Evolutionary conservation across 2,888 invertebrate genomes (phyloP).

Genomic region (Agrochola litura): DNA sequence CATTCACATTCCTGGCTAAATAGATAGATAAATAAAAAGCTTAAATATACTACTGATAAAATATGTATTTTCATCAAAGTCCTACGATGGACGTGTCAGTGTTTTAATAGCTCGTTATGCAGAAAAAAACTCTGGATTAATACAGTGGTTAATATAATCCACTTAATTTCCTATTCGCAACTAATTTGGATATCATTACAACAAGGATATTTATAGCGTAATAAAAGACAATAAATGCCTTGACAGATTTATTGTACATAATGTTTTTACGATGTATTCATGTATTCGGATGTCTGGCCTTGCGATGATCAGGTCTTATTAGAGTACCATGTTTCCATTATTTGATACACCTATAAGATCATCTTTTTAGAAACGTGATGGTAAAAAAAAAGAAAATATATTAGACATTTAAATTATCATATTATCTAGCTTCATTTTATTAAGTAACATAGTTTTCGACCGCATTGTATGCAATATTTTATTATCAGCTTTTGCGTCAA

Average conservation of each 20-base stretch:
- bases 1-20: background rate
- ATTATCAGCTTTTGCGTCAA: background rate
- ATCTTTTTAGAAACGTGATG: conserved; percentile 5
- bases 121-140: background rate
- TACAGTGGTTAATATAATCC: conserved; percentile 17
- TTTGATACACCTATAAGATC: background rate
- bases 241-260: conserved; percentile 30
- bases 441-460: background rate
- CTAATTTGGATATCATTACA: conserved; percentile 19
- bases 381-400: background rate
- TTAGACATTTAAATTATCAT: conserved; percentile 13
- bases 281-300: background rate
- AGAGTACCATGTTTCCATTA: background rate
- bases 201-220: conserved; percentile 18
- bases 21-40: no score
- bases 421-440: background rate
- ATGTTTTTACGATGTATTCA: conserved; percentile 7
- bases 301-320: background rate
- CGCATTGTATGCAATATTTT: background rate
- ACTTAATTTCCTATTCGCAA: conserved; percentile 7
- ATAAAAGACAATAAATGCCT: conserved; percentile 25
- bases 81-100: background rate
- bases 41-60: background rate
- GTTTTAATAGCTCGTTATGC: background rate
- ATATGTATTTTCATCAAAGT: background rate